A percentile compares a stretch with the other conserved stretches of the same genome.
These are phyloP conservation scores for Bruchidius siliquastri DNA, from an alignment of 2,888 invertebrate genomes.

Conservation along the genomic window DNA sequence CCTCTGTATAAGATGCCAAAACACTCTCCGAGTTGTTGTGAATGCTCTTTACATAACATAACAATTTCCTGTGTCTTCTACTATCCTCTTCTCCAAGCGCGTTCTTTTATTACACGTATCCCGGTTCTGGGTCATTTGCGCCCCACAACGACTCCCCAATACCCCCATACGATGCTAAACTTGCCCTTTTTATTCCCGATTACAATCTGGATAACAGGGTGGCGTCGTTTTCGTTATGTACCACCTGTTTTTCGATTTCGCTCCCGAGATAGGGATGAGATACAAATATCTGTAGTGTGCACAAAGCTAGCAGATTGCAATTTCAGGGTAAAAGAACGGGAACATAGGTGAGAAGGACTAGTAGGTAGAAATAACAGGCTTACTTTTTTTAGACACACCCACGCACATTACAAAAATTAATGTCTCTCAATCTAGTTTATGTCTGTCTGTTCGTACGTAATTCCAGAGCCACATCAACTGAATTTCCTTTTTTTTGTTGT, in stretches of 20 bases:
- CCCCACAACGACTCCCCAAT: constrained; percentile 25
- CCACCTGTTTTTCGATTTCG: constrained; percentile 28
- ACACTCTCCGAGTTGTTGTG: neutral
- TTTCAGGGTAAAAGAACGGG: constrained; percentile 5
- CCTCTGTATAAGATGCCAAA: neutral
- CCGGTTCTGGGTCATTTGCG: constrained; percentile 27
- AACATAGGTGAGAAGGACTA: neutral
- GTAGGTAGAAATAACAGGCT: too few species aligned
- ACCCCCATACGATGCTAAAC: constrained; percentile 20
- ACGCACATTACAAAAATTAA: too few species aligned
- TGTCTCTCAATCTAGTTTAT: too few species aligned
- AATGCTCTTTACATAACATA: neutral
- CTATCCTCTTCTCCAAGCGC: constrained; percentile 9
- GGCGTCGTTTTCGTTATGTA: constrained; percentile 26
- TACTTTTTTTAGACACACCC: too few species aligned
- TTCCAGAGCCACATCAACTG: too few species aligned
- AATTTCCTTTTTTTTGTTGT: too few species aligned
- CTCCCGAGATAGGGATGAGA: constrained; percentile 12
- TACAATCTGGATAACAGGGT: constrained; percentile 24
- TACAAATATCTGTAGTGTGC: neutral
- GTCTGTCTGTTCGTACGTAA: too few species aligned
- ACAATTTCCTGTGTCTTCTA: neutral
- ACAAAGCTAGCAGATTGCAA: constrained; percentile 16
- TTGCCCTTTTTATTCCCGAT: constrained; percentile 27
- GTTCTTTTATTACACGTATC: constrained; percentile 22